These are phyloP conservation scores for Caretta caretta DNA, from an alignment of 2,113 vertebrate species.

Conservation along the genomic window DNA sequence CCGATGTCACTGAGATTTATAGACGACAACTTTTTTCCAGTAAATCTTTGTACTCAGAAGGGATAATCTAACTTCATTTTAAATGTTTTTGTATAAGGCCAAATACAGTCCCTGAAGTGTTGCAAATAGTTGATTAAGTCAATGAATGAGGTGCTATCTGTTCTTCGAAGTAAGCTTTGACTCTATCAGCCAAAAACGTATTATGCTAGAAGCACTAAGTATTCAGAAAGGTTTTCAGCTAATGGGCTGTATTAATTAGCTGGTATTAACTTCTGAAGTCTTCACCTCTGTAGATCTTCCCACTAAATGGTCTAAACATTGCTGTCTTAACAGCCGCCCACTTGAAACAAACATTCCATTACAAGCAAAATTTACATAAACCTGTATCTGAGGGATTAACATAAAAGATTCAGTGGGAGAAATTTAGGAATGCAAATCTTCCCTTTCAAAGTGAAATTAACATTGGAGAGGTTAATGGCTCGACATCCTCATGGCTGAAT, in stretches of 20 bases:
- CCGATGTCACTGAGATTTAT: accelerated
- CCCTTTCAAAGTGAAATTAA: background rate
- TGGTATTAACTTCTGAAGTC: conserved; percentile 52
- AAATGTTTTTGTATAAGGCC: background rate
- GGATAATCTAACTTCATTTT: background rate
- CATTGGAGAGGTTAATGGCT: background rate
- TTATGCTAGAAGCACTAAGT: background rate
- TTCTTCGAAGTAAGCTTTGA: conserved; percentile 36
- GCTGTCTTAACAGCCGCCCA: background rate
- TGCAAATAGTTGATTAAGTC: conserved; percentile 6
- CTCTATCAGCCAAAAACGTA: background rate
- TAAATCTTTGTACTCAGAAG: accelerated
- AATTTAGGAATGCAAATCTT: conserved; percentile 24
- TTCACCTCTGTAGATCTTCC: conserved; percentile 4
- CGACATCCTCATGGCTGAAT: background rate
- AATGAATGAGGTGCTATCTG: background rate
- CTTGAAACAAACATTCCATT: conserved; percentile 19
- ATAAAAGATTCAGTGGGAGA: background rate
- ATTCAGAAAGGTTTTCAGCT: conserved; percentile 31
- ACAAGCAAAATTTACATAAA: conserved; percentile 7
- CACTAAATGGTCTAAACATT: background rate
- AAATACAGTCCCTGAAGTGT: background rate
- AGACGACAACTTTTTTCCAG: accelerated
- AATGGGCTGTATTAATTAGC: conserved; percentile 62
- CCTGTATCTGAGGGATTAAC: background rate